Evolutionary conservation across 2,888 invertebrate species (phyloP).

Genomic region (Lypha dubia): DNA sequence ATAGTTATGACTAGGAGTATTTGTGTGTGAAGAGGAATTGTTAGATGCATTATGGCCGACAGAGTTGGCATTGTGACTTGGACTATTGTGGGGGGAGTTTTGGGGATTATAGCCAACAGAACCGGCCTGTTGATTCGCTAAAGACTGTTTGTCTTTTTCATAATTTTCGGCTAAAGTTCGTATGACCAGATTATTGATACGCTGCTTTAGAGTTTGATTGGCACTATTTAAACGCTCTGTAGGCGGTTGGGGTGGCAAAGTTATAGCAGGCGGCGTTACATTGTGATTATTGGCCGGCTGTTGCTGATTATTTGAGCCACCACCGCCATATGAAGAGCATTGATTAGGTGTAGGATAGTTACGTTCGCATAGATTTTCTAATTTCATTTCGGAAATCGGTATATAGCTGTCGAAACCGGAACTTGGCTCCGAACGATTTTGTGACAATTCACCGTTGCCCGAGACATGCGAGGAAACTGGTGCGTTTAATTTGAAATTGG

Average conservation of each 20-base stretch:
- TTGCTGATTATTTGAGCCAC: conserved; percentile 70
- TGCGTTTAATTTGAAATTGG: conserved; percentile 83
- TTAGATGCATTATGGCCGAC: conserved; percentile 53
- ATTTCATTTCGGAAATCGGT: conserved; percentile 80
- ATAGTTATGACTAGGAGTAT: conserved; percentile 82
- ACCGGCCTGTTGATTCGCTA: conserved; percentile 78
- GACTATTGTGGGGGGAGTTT: conserved; percentile 79
- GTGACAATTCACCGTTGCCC: conserved; percentile 72
- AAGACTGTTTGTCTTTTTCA: conserved; percentile 83
- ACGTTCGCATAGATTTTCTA: conserved; percentile 83
- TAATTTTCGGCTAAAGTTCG: conserved; percentile 95
- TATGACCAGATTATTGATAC: conserved; percentile 93
- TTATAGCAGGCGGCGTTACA: conserved; percentile 55
- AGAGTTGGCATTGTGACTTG: conserved; percentile 76
- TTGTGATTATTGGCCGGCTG: conserved; percentile 37
- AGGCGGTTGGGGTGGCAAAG: conserved; percentile 72
- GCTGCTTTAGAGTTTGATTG: conserved; percentile 92
- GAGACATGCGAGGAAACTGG: conserved; percentile 81
- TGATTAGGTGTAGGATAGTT: conserved; percentile 85
- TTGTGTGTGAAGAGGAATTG: conserved; percentile 58
- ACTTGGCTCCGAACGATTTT: conserved; percentile 81
- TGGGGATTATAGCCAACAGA: conserved; percentile 76
- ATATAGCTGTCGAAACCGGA: conserved; percentile 83
- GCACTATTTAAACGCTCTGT: conserved; percentile 81
- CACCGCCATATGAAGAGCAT: conserved; percentile 84